Conservation (phyloP, 2,113 vertebrate genomes). For the Salvator merianae region DNA sequence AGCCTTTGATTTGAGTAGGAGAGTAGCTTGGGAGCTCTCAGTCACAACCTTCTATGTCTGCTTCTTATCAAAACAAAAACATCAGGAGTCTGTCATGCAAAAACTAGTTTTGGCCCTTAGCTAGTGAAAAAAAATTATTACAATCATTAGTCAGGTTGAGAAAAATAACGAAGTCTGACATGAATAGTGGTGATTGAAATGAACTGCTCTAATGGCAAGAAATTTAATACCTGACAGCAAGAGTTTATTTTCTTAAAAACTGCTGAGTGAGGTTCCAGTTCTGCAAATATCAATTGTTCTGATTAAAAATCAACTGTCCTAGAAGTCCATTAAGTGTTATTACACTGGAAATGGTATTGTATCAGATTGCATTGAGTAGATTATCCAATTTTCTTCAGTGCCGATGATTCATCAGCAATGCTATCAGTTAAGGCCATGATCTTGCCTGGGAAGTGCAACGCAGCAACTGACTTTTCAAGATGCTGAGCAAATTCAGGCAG, state of each 20-base stretch:
- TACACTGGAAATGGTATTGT: slow-evolving; percentile 20
- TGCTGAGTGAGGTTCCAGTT: not conserved
- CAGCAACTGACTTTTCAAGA: slow-evolving; percentile 29
- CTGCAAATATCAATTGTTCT: slow-evolving; percentile 24
- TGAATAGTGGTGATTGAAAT: slow-evolving; percentile 18
- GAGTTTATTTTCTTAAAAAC: slow-evolving; percentile 16
- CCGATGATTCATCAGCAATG: slow-evolving; percentile 15
- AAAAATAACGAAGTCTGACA: not conserved
- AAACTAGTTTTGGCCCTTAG: not conserved
- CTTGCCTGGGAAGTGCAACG: slow-evolving; percentile 5
- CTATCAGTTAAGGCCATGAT: slow-evolving; percentile 24
- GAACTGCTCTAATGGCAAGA: slow-evolving; percentile 14
- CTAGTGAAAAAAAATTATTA: not conserved
- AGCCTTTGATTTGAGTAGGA: no score
- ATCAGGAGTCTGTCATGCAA: not conserved
- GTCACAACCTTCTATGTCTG: not conserved
- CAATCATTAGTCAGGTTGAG: not conserved
- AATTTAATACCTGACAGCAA: slow-evolving; percentile 4
- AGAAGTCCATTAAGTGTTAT: not conserved
- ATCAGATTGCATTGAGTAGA: slow-evolving; percentile 36
- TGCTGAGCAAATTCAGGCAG: slow-evolving; percentile 37
- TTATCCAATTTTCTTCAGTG: slow-evolving; percentile 36
- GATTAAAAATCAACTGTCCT: not conserved
- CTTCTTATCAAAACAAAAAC: not conserved
- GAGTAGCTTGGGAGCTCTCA: no score